Conservation (phyloP, 1,140 invertebrate genomes). For the Drosophila mayri region DNA sequence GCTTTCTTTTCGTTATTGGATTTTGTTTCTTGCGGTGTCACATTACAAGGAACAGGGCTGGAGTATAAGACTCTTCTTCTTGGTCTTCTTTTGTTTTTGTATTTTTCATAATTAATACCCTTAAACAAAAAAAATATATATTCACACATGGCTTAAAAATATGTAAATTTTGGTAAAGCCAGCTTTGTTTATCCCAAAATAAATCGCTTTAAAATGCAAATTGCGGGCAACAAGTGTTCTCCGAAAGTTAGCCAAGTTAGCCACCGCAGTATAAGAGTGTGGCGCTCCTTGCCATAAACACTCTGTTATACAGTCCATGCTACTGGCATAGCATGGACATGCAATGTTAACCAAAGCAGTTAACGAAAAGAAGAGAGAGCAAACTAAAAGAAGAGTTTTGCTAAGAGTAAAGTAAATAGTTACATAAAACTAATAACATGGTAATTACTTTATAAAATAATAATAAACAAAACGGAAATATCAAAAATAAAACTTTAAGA, state of each 20-base stretch:
- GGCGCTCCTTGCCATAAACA: neutral
- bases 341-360: neutral
- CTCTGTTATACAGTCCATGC: neutral
- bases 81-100: conserved; percentile 21
- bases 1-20: conserved; percentile 5
- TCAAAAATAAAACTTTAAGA: too few relatives aligned
- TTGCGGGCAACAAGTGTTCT: conserved; percentile 66
- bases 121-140: neutral
- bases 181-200: conserved; percentile 19
- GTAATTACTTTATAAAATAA: conserved; percentile 1
- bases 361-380: too few relatives aligned
- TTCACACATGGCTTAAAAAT: conserved; percentile 21
- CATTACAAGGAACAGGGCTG: conserved; percentile 32
- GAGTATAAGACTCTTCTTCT: conserved; percentile 20
- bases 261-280: conserved; percentile 53
- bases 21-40: conserved; percentile 49
- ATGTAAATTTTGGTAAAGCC: conserved; percentile 11
- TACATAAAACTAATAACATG: conserved; percentile 42
- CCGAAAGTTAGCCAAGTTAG: conserved; percentile 53
- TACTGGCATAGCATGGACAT: too few relatives aligned
- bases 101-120: conserved; percentile 41
- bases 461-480: neutral
- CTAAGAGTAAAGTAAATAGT: conserved; percentile 37
- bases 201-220: conserved; percentile 29
- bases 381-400: neutral